Evolutionary conservation across 2,797 vertebrate genomes (phyloP), one percentile per base, ranked within the genome.

Genomic region (Hyperoplus lanceolatus): DNA sequence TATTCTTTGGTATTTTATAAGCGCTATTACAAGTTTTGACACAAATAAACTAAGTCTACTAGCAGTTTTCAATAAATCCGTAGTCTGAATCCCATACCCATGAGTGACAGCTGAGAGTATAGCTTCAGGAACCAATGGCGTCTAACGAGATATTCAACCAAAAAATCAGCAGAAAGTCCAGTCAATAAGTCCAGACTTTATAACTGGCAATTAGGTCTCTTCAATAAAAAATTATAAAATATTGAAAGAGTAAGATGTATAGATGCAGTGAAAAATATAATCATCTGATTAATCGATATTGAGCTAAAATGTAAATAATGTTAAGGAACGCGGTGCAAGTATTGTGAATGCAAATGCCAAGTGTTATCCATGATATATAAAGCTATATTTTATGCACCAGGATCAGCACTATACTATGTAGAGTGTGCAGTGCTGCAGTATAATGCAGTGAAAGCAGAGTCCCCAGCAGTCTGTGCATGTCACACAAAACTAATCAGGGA

Each of bases 401-500:
- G 11, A 14, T 55, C 38, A 41, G 46, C 38, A 51, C 39, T 10
- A 41, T 7, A 83, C 13, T 13, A 39, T 55, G 65, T 16, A 48
- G 11, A 15, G 36, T 14, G 51, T 49, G 56, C 38, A 73, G 63
- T 72, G 62, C 43, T 72, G 62, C 43, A 58, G 62, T 42, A 16
- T 13, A 39, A 42, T 4, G 11, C 18, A 21, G 50, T 63, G 48
- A 49, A 38, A 77, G 72, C 46, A 61, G 57, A 77, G 51, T 43
- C 36, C 50, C 7, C 36, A 73, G 43, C 21, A 48, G 64, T 55
- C 29, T 48, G n/a, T 72, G 60, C 5, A 1, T 64, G 63, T 73
- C 66, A 76, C 36, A 78, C 38, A 39, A 76, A 75, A 56, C 62
- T 43, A 71, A 81, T 77, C 46, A 72, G 51, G 48, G 36, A n/a